Percentiles rank a stretch among this genome's conserved stretches.
Conservation (phyloP, 1,140 invertebrate species). For the Ectropis grisescens region DNA sequence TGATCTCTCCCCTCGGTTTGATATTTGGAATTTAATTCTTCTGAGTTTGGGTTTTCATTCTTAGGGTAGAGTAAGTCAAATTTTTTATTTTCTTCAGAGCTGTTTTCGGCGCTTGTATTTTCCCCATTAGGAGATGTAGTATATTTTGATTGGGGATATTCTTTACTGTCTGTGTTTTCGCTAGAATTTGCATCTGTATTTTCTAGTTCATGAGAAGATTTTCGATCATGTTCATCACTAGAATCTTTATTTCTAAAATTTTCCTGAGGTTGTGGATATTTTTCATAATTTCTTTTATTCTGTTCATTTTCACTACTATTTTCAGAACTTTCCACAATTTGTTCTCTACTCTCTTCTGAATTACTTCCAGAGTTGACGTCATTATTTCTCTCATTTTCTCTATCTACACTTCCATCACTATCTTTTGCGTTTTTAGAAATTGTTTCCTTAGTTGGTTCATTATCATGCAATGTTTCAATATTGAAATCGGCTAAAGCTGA, state of each 20-base stretch:
- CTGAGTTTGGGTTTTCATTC: too few species aligned
- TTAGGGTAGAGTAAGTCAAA: too few species aligned
- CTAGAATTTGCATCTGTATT: slow-evolving; percentile 1
- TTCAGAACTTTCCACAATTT: slow-evolving; percentile 7
- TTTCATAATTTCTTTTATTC: slow-evolving; percentile 7
- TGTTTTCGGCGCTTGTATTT: neutral
- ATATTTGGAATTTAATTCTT: slow-evolving; percentile 4
- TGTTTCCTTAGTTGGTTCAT: too few species aligned
- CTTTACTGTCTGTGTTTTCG: slow-evolving; percentile 3
- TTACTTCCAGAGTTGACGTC: slow-evolving; percentile 1
- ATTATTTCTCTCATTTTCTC: too few species aligned
- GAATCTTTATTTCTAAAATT: slow-evolving; percentile 9
- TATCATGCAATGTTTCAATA: slow-evolving; percentile 36
- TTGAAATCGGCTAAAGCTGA: slow-evolving; percentile 44
- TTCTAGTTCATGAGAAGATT: too few species aligned
- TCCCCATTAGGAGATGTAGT: neutral
- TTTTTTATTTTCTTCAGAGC: slow-evolving; percentile 1
- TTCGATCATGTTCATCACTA: neutral
- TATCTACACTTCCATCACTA: too few species aligned
- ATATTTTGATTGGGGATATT: neutral
- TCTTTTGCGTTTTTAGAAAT: too few species aligned
- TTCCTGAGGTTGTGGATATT: slow-evolving; percentile 2
- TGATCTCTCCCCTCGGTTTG: too few species aligned
- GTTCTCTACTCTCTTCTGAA: slow-evolving; percentile 5
- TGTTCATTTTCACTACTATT: slow-evolving; percentile 10